Evolutionary conservation across 1,140 invertebrate genomes (phyloP), one percentile per base, ranked within the genome.

Genomic region (Ostrea denselamellosa): DNA sequence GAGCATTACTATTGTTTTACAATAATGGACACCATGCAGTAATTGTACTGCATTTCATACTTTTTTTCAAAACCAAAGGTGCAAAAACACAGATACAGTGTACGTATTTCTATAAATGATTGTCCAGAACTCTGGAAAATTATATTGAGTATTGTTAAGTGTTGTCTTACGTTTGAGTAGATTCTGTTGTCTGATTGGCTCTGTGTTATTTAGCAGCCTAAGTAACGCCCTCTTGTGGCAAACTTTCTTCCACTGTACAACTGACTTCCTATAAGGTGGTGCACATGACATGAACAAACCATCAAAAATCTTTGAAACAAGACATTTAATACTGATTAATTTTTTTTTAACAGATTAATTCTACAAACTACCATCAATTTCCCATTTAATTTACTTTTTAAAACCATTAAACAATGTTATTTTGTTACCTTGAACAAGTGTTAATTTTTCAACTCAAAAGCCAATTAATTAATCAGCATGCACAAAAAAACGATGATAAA

Each of bases 151-250:
- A n/a, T 77, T 5, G n/a, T 25, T 10, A 8, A 71, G 65, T 28
- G 34, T 44, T 8, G 25, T 52, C 56, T 58, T 83, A 90, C 90
- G 88, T 86, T 85, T 82, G 22, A 84, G 82, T 52, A 89, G 82
- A 22, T 52, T 83, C 14, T 87, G 68, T 83, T 88, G 81, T 86
- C 90, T 28, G n/a, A 82, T 14, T 65, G 90, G 90, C 52, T 90
- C 88, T 25, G 88, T 68, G 3, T 86, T 86, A 0, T 52, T 54
- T 7, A 89, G 62, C 8, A 89, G 56, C 22, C 54, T 86, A 14
- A 83, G 62, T 54, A 90, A 54, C 25, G 83, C 58, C 22, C 88
- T 88, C 77, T 89, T 85, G 65, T 89, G 90, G 56, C 90, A 90
- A 2, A 89, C 51, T 19, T 71, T 89, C 56, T 89, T 89, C 90